A percentile compares a stretch with the other conserved stretches of the same genome.
Conservation (phyloP, 2,113 vertebrate species). For the Urocolius indicus region DNA sequence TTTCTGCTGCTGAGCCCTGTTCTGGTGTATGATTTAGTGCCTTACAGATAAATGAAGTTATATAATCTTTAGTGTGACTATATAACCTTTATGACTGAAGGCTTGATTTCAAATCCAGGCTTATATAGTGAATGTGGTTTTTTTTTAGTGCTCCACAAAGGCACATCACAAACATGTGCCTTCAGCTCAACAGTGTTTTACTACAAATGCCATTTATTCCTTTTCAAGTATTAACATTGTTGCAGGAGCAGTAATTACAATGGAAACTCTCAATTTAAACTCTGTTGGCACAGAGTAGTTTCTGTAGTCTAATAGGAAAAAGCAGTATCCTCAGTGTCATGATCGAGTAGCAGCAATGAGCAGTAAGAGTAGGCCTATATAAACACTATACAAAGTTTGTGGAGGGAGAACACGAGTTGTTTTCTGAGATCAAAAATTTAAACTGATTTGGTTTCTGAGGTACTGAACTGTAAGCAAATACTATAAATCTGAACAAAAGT, state of each 20-base stretch:
- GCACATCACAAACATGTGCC: fast-evolving
- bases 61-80: neutral
- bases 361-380: neutral
- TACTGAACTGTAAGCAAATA: neutral
- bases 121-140: neutral
- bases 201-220: neutral
- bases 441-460: neutral
- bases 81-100: neutral
- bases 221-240: neutral
- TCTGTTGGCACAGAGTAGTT: neutral
- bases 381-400: neutral
- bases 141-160: neutral
- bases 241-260: neutral
- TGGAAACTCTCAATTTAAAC: neutral
- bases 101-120: neutral
- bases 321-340: neutral
- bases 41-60: neutral
- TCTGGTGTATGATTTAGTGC: neutral
- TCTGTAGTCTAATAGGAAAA: neutral
- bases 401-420: neutral
- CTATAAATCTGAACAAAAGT: neutral
- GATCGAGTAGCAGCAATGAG: neutral
- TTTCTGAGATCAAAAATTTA: neutral
- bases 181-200: neutral
- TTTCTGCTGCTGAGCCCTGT: neutral